Percentiles rank a stretch among this genome's conserved stretches.
These are phyloP conservation scores for Notechis scutatus DNA, from an alignment of 2,113 vertebrate genomes.

Conservation along the genomic window DNA sequence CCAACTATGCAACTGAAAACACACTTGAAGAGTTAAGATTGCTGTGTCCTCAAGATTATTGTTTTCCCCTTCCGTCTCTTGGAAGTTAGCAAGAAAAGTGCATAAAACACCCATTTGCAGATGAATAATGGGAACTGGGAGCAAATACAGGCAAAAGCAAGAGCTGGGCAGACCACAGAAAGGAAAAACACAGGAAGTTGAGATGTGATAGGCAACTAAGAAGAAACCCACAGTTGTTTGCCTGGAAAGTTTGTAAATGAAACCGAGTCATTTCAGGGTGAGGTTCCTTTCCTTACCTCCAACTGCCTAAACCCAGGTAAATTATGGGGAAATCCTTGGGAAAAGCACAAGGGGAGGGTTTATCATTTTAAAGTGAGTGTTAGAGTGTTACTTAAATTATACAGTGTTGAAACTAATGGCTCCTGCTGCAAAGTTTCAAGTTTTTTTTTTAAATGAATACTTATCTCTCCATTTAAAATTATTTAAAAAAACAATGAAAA, in stretches of 20 bases:
- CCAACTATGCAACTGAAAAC: too few species aligned
- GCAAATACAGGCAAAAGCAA: not conserved
- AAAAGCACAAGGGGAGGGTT: not conserved
- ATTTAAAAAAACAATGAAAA: too few species aligned
- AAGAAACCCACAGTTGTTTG: not conserved
- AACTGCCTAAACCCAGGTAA: not conserved
- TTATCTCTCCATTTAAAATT: too few species aligned
- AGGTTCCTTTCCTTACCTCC: not conserved
- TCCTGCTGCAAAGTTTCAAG: too few species aligned
- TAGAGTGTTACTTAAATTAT: too few species aligned
- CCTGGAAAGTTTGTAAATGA: constrained; percentile 1
- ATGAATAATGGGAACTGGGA: constrained; percentile 6
- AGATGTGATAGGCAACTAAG: not conserved
- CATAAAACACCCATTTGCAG: not conserved
- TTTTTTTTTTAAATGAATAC: too few species aligned
- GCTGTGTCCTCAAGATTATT: not conserved
- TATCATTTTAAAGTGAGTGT: too few species aligned
- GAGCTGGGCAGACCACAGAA: not conserved
- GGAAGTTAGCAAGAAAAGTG: not conserved
- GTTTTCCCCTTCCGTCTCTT: not conserved
- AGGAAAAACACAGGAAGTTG: constrained; percentile 44
- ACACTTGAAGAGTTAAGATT: not conserved
- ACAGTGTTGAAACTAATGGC: too few species aligned
- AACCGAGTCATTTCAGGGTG: not conserved
- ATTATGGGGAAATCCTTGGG: not conserved